phyloP scores from a whole-genome alignment of 2,797 vertebrate species.

The Megaceryle alcyon region DNA sequence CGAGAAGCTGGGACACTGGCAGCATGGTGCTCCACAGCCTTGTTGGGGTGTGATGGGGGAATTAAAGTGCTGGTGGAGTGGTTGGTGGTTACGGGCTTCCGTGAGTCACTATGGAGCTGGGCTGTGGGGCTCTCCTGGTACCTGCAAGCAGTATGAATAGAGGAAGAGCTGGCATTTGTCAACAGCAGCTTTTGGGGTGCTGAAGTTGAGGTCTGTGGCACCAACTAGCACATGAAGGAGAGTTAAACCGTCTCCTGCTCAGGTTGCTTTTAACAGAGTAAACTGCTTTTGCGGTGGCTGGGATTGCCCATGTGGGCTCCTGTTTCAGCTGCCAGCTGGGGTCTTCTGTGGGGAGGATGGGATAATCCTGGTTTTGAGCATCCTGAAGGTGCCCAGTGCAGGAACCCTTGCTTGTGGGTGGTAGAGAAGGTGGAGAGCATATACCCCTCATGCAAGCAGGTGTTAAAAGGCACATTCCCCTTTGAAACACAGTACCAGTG shows the following conservation, averaged over 20 bases:
- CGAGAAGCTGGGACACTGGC: not conserved
- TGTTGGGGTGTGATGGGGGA: not conserved
- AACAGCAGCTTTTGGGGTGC: not conserved
- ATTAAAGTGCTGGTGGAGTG: not conserved
- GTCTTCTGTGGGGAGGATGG: not conserved
- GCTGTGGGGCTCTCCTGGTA: fast-evolving
- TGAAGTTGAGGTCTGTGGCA: not conserved
- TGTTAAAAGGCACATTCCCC: not conserved
- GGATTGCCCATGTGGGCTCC: not conserved
- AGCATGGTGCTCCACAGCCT: not conserved
- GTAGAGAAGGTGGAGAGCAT: not conserved
- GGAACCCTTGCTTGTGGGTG: not conserved
- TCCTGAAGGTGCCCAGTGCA: not conserved
- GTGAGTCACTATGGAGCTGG: fast-evolving
- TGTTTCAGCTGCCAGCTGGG: not conserved
- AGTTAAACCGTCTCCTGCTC: not conserved
- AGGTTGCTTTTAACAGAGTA: not conserved
- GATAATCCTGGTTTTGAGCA: not conserved
- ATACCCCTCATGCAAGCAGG: not conserved
- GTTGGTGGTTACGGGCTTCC: not conserved
- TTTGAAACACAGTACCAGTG: not conserved
- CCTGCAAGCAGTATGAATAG: fast-evolving
- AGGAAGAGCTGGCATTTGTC: fast-evolving
- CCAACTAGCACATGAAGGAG: not conserved
- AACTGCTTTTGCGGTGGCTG: not conserved